These are phyloP conservation scores for Smittia aterrima DNA, from an alignment of 2,888 invertebrate species.

Conservation along the genomic window DNA sequence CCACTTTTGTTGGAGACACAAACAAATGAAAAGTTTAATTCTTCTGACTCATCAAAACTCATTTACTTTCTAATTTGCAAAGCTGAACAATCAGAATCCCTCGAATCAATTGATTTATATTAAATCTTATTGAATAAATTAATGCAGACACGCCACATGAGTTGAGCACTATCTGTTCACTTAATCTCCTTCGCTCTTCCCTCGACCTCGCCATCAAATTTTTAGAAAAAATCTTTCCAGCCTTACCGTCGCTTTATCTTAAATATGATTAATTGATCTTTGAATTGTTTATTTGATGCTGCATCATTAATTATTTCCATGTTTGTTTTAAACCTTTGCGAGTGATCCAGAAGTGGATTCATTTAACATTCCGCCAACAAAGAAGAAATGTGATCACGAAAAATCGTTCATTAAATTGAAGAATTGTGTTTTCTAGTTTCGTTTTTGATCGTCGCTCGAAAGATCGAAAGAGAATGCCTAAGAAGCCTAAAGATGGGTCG, in stretches of 20 bases:
- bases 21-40: not conserved
- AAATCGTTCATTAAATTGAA: conserved; percentile 12
- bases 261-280: conserved; percentile 41
- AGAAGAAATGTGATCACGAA: not conserved
- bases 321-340: conserved; percentile 36
- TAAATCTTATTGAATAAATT: conserved; percentile 38
- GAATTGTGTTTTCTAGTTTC: not conserved
- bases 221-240: too few species aligned
- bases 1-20: too few species aligned
- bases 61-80: too few species aligned
- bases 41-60: too few species aligned
- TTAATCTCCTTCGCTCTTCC: conserved; percentile 20
- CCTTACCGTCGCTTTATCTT: conserved; percentile 30
- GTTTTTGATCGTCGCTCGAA: not conserved
- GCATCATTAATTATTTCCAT: conserved; percentile 38
- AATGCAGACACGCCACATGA: conserved; percentile 42
- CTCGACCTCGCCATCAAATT: not conserved
- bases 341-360: conserved; percentile 30
- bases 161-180: conserved; percentile 23
- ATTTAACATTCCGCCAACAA: conserved; percentile 17
- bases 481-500: conserved; percentile 19
- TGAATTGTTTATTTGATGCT: conserved; percentile 42
- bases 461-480: not conserved
- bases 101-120: conserved; percentile 36
- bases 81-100: not conserved